Percentiles rank a stretch among this genome's conserved stretches.
Conservation (phyloP, 2,888 invertebrate genomes). For the Ametastegia equiseti region DNA sequence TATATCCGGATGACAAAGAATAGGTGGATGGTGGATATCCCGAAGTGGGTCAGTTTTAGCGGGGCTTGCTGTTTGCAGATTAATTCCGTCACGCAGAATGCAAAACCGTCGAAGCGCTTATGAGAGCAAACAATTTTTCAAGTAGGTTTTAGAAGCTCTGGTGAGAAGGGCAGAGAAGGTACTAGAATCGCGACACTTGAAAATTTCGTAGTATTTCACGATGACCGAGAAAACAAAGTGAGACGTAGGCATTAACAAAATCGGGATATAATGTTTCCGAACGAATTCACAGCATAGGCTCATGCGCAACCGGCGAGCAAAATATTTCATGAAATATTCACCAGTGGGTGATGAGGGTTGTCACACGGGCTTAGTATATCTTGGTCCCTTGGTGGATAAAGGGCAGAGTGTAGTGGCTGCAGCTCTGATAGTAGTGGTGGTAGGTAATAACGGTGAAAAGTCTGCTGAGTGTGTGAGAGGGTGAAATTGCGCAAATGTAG, state of each 20-base stretch:
- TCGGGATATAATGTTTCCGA: constrained; percentile 10
- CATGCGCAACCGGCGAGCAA: constrained; percentile 13
- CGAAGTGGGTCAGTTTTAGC: constrained; percentile 14
- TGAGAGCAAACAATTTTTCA: background rate
- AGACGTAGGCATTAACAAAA: background rate
- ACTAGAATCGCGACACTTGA: constrained; percentile 28
- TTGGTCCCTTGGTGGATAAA: constrained; percentile 31
- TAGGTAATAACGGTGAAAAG: constrained; percentile 35
- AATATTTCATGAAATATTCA: constrained; percentile 60
- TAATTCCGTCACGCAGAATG: background rate
- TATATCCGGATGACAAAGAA: background rate
- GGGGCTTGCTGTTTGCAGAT: background rate
- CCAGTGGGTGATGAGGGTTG: constrained; percentile 59
- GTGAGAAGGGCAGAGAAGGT: background rate
- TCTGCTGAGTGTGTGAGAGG: constrained; percentile 9
- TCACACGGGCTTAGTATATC: constrained; percentile 34
- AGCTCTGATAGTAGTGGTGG: background rate
- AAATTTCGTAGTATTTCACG: constrained; percentile 39
- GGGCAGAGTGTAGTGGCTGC: background rate
- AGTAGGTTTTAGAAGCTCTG: constrained; percentile 10
- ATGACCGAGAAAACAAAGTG: constrained; percentile 11
- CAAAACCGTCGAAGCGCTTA: background rate
- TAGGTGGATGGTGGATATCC: background rate
- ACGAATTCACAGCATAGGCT: constrained; percentile 28
- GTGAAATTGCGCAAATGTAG: constrained; percentile 18